Base-by-base conservation (phyloP, 2,113 vertebrate species). In the Gorsachius goisagi region DNA sequence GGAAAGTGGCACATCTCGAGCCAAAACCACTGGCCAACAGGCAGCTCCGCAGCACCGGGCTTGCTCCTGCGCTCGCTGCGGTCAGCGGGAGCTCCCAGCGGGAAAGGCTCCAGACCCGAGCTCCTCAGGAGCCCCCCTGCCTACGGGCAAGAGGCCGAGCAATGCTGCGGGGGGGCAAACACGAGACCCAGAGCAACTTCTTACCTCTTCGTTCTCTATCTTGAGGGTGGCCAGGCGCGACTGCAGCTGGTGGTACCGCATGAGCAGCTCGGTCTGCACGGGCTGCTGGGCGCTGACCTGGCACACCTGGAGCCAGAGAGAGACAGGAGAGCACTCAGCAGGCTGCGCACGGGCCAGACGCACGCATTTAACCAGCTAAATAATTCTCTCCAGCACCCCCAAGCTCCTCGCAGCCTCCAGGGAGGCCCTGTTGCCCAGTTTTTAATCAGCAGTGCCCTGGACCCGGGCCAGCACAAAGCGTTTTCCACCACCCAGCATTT, bases 161-260 rank as follows among this genome's bases (percentile, higher is more conserved):
- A 23, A 26, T 0, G 9, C 71, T 35, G 69, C 1, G 6, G 47
- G 58, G 47, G 58, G 27, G 89, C 21, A 3, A 44, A 60, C 26
- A 17, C 8, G 2, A 28, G 78, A 45, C 44, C 12, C 3, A 35
- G 72, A 30, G 62, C 2, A 1, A 41, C 47, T 77, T 62, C 98
- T 98, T 96, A 99, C 99, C 99, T 99, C 99, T 88, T 99, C 99
- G 2, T 99, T 99, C 97, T 99, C 99, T 64, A 99, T 99, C 98
- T 99, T 99, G 96, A 99, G 98, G 1, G 99, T 99, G 86, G 99
- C 98, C 66, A 99, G 98, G 74, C 99, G 98, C 3, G 99, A 99
- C 98, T 99, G 99, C 95, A 99, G 99, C 98, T 99, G 99, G 97
- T 99, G 99, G 97, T 99, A 99, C 49, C 99, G 98, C 99, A 99